Conservation (phyloP, 2,888 invertebrate genomes). For the Euproctis similis region DNA sequence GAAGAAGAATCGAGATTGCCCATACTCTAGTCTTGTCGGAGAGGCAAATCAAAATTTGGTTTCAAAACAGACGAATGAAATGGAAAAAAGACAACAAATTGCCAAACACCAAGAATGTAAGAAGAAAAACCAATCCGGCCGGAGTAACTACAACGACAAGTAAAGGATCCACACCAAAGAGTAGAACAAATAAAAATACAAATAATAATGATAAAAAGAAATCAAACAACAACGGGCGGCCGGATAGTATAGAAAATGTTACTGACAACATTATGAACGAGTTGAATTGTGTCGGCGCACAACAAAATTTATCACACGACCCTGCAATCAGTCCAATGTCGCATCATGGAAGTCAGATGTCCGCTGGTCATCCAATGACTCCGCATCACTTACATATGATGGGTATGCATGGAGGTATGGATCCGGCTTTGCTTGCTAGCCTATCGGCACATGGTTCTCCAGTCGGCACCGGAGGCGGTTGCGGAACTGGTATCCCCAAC, state of each 20-base stretch:
- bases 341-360: constrained; percentile 62
- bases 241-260: constrained; percentile 80
- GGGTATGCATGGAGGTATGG: constrained; percentile 65
- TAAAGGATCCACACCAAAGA: constrained; percentile 78
- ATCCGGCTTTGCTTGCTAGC: constrained; percentile 66
- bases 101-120: constrained; percentile 86
- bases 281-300: constrained; percentile 74
- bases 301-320: constrained; percentile 64
- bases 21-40: constrained; percentile 96
- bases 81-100: constrained; percentile 88
- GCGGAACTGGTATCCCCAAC: constrained; percentile 60
- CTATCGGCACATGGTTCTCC: constrained; percentile 74
- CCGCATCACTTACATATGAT: constrained; percentile 68
- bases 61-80: constrained; percentile 89
- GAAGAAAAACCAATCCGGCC: constrained; percentile 85
- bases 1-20: constrained; percentile 97
- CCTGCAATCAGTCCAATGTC: constrained; percentile 71
- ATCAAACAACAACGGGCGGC: constrained; percentile 71
- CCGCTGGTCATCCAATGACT: constrained; percentile 74
- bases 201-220: constrained; percentile 74
- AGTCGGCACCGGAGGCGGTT: constrained; percentile 64
- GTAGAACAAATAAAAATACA: constrained; percentile 77
- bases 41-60: constrained; percentile 91
- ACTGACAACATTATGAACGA: constrained; percentile 78
- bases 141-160: constrained; percentile 78